Conservation (phyloP, 2,113 vertebrate genomes). For the Taurulus bubalis region DNA sequence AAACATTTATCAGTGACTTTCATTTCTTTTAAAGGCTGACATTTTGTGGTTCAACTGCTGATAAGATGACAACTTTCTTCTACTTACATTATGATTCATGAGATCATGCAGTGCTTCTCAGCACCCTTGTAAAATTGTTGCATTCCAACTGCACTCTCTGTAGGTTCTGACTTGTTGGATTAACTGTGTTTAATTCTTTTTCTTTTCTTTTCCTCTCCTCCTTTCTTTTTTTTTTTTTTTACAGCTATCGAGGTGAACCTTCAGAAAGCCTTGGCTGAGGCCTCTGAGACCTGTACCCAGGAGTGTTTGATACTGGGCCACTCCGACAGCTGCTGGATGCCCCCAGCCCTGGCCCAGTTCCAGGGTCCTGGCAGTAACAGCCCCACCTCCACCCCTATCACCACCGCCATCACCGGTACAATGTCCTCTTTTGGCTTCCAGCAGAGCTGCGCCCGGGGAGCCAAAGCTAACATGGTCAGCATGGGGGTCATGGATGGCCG, state of each 20-base stretch:
- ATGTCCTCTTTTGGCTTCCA: slow-evolving; percentile 88
- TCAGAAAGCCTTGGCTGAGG: slow-evolving; percentile 93
- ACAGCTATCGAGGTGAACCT: slow-evolving; percentile 94
- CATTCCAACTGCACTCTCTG: slow-evolving; percentile 28
- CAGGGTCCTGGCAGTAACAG: slow-evolving; percentile 76
- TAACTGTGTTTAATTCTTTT: slow-evolving; percentile 33
- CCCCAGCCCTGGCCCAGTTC: slow-evolving; percentile 88
- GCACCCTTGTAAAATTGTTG: slow-evolving; percentile 9
- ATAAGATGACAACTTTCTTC: slow-evolving; percentile 71
- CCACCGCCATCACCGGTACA: slow-evolving; percentile 74
- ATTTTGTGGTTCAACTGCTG: slow-evolving; percentile 76
- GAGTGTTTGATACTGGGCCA: slow-evolving; percentile 97
- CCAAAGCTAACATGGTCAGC: slow-evolving; percentile 81
- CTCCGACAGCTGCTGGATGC: slow-evolving; percentile 99
- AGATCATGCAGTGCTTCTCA: slow-evolving; percentile 31
- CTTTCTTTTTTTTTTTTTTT: slow-evolving; percentile 17
- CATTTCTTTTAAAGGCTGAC: slow-evolving; percentile 76
- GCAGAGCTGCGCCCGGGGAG: slow-evolving; percentile 85
- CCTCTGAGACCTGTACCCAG: slow-evolving; percentile 96
- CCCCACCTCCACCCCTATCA: slow-evolving; percentile 77
- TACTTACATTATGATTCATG: slow-evolving; percentile 60
- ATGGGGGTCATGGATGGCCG: slow-evolving; percentile 84
- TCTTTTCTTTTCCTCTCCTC: not conserved
- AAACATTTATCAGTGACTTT: slow-evolving; percentile 84
- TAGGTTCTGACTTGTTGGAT: slow-evolving; percentile 42